Conservation (phyloP, 2,888 invertebrate genomes). For the Amitus sp. region DNA sequence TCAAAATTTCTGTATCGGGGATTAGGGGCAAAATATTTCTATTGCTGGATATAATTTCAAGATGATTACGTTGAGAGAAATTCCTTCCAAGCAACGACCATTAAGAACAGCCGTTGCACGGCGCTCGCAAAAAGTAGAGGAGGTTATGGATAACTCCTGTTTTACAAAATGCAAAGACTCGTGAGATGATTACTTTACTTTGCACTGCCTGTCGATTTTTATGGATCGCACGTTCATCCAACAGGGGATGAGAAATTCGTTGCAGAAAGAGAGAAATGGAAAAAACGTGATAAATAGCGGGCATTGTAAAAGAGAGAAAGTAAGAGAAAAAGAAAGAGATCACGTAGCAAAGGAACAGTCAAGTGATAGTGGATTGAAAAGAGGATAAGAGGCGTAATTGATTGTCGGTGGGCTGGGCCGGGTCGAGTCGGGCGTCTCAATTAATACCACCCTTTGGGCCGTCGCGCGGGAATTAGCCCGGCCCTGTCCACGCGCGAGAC, state of each 20-base stretch:
- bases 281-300: neutral
- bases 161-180: no score
- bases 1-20: no score
- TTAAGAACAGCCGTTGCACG: slow-evolving; percentile 31
- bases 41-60: no score
- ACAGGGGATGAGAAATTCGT: no score
- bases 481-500: slow-evolving; percentile 3
- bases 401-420: slow-evolving; percentile 27
- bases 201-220: no score
- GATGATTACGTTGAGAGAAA: slow-evolving; percentile 22
- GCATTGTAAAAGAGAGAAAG: neutral
- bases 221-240: no score
- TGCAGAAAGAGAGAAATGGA: no score
- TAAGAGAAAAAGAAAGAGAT: slow-evolving; percentile 14
- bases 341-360: slow-evolving; percentile 35
- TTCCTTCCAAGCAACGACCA: slow-evolving; percentile 10
- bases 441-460: slow-evolving; percentile 16
- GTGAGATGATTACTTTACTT: no score
- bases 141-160: no score
- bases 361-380: slow-evolving; percentile 24
- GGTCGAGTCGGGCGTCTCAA: no score
- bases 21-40: no score
- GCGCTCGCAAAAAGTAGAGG: no score
- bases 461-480: neutral
- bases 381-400: slow-evolving; percentile 23